Evolutionary conservation across 37 sponge, comb jelly and placozoan species (phyloP).

Genomic region (Cladorhizidae sp.): DNA sequence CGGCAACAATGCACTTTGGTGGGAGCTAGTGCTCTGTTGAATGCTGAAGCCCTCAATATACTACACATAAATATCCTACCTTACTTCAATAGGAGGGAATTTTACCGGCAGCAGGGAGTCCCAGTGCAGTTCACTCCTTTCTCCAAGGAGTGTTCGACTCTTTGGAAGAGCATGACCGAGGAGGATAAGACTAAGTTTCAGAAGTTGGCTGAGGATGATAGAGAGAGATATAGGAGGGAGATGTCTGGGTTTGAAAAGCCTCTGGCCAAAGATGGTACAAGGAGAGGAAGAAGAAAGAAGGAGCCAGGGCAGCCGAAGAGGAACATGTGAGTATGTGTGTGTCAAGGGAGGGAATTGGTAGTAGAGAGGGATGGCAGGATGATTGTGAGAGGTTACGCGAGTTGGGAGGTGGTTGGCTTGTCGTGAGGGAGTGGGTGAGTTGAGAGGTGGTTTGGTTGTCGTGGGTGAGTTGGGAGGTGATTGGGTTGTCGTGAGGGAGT

Average conservation of each 20-base stretch:
- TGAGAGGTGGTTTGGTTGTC: too few relatives aligned
- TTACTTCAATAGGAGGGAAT: constrained; percentile 7
- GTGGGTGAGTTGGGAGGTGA: too few relatives aligned
- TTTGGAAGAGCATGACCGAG: constrained; percentile 64
- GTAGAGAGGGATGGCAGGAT: too few relatives aligned
- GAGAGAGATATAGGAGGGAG: constrained; percentile 65
- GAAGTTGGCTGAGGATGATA: constrained; percentile 54
- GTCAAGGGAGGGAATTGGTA: too few relatives aligned
- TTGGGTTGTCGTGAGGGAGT: too few relatives aligned
- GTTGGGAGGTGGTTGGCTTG: too few relatives aligned
- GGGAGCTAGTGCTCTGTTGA: too few relatives aligned
- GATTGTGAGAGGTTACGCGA: too few relatives aligned
- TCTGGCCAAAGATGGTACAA: not conserved
- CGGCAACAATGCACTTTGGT: too few relatives aligned
- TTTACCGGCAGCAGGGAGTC: constrained; percentile 44
- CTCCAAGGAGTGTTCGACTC: constrained; percentile 73
- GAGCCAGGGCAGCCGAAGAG: constrained; percentile 85
- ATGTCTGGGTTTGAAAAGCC: constrained; percentile 61
- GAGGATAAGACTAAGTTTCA: constrained; percentile 55
- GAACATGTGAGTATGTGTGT: constrained; percentile 66
- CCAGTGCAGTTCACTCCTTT: constrained; percentile 52
- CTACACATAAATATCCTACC: too few relatives aligned
- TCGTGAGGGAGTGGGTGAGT: too few relatives aligned
- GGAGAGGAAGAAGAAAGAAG: constrained; percentile 46
- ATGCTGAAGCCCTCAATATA: too few relatives aligned